Evolutionary conservation across 2,797 vertebrate species (phyloP), one percentile per base, ranked within the genome.

Genomic region (Micrastur ruficollis): DNA sequence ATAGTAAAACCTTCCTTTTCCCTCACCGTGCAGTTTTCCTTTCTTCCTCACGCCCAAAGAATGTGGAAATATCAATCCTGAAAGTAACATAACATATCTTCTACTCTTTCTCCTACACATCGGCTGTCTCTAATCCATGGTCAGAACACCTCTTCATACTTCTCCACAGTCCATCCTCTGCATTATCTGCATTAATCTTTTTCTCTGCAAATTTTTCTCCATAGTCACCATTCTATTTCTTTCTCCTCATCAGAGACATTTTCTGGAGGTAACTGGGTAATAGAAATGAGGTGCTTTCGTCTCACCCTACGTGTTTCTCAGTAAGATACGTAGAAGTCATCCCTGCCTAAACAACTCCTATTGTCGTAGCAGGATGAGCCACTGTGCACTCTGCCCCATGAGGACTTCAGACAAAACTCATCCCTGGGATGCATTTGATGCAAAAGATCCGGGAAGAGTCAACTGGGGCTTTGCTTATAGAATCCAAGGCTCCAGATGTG

Each of bases 401-500:
- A 82, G 25, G 8, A 47, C 15, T 89, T 85, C 36, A 79, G 66
- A 42, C 19, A 20, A 65, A 40, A 31, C 19, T 75, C 34, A 67
- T 42, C 7, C 15, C 11, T 93, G 72, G 61, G 68, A 61, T 46
- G 4, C 23, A 29, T 26, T 71, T 53, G 25, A 29, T 62, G n/a
- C 14, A 78, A 63, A 14, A 80, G 3, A 42, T 22, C 18, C 63
- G 59, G 22, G 14, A 82, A 79, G 12, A 63, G 26, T 18, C 19
- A 63, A 2, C 0, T 0, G 0, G 9, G 16, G 6, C 15, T 90
- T 84, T 53, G 26, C 26, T 58, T 79, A 17, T 5, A 53, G 31
- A 83, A 80, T 42, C 34, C 29, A 73, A 73, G 62, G 21, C 19
- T 90, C 42, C 62, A 93, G 29, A 16, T 44, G 18, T 16, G 40